These are phyloP conservation scores for Orgyia antiqua DNA, from an alignment of 2,888 invertebrate genomes.

Conservation along the genomic window DNA sequence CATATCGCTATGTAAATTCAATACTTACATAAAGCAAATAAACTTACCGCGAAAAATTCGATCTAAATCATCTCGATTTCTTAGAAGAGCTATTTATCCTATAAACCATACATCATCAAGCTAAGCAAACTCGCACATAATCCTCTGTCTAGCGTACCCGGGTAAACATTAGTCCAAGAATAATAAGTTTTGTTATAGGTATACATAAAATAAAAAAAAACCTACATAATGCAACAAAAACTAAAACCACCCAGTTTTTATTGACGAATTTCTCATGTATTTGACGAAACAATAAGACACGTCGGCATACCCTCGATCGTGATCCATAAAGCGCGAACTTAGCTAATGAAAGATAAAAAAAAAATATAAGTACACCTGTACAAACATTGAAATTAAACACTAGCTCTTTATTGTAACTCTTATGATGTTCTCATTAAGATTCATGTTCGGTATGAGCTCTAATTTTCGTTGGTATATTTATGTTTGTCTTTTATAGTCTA, in stretches of 20 bases:
- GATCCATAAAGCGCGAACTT: slow-evolving; percentile 75
- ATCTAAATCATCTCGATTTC: no score
- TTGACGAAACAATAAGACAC: slow-evolving; percentile 72
- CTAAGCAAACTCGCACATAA: no score
- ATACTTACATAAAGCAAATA: no score
- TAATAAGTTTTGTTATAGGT: no score
- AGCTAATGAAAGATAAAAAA: slow-evolving; percentile 73
- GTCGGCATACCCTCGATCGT: slow-evolving; percentile 67
- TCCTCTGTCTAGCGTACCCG: no score
- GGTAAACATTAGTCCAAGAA: no score
- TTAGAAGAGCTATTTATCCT: no score
- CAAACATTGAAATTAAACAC: slow-evolving; percentile 29
- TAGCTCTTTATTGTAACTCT: slow-evolving; percentile 12
- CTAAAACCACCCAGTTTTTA: slow-evolving; percentile 60
- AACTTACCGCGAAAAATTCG: no score
- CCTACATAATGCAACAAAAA: no score
- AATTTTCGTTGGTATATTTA: slow-evolving; percentile 15
- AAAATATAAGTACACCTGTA: slow-evolving; percentile 59
- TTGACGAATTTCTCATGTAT: slow-evolving; percentile 70
- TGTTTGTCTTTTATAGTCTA: slow-evolving; percentile 48
- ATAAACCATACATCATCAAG: no score
- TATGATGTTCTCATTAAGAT: slow-evolving; percentile 24
- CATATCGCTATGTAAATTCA: no score
- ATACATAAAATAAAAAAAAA: no score
- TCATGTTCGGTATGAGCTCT: slow-evolving; percentile 8